These are phyloP conservation scores for Tanypteryx hageni DNA, from an alignment of 2,888 invertebrate species.

Conservation along the genomic window DNA sequence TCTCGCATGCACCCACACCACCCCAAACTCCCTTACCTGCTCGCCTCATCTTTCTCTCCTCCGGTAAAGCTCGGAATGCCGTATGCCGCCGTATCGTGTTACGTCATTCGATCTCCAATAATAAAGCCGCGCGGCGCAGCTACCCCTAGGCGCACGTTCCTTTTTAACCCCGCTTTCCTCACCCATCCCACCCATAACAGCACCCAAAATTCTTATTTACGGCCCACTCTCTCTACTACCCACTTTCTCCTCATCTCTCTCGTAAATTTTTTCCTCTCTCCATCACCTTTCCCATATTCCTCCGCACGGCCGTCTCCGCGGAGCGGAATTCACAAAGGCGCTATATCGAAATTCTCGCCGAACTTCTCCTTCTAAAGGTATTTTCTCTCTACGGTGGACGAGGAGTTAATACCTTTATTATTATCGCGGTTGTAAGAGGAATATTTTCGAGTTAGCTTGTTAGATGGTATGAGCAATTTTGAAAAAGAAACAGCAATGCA, in stretches of 20 bases:
- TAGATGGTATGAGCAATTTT: not conserved
- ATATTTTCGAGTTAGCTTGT: not conserved
- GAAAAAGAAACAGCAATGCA: no score
- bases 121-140: not conserved
- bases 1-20: not conserved
- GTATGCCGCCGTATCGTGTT: not conserved
- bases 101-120: conserved; percentile 35
- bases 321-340: not conserved
- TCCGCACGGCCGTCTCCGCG: not conserved
- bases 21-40: not conserved
- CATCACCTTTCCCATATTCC: not conserved
- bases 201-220: not conserved
- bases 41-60: not conserved
- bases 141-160: not conserved
- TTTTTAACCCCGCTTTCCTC: not conserved
- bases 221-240: not conserved
- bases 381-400: not conserved
- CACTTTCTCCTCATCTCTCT: not conserved
- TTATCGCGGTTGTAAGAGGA: not conserved
- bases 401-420: not conserved
- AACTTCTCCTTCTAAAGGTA: not conserved
- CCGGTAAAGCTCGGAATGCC: not conserved
- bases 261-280: not conserved
- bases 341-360: not conserved
- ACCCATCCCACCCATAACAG: not conserved